Base-by-base conservation (phyloP, 2,888 invertebrate genomes). In the Clivina fossor region DNA sequence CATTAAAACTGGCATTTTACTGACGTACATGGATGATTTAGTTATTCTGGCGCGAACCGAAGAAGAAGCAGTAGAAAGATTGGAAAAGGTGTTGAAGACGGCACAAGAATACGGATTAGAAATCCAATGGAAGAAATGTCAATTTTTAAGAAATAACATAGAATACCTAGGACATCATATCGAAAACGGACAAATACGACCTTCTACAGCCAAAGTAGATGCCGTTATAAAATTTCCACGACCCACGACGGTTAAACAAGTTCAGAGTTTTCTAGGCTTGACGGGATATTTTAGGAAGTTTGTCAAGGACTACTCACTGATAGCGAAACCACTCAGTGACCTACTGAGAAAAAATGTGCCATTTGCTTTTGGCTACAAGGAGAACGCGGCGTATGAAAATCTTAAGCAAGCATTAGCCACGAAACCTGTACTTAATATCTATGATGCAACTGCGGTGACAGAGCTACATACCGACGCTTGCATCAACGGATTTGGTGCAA, bases 201-300 rank as follows among this genome's bases (percentile, higher is more conserved):
- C 46, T 18, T 46, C 46, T 9, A 32, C 8, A 18, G 9, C 46
- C 2, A 46, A 43, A 15, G 15, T 26, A 2, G 26, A 43, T 3
- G 43, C 43, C 3, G 9, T 43, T 5, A 43, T 5, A 26, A 24
- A 60, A 2, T 61, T 59, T 58, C 43, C 60, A 2, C 33, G 41
- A 22, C 57, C 57, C 2, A 46, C 26, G 9, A 50, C 38, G 13
- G 38, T 54, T 5, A 50, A 40, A 20, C 26, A 32, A n/a, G 24
- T 61, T 4, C 62, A 60, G 40, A 46, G 56, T 8, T 62, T 60
- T 35, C 30, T 61, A 11, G 61, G 62, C 20, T 58, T 61, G 30
- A 58, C 58, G 1, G 61, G 58, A 40, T 58, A 11, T 8, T 40
- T 50, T 22, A 9, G 32, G n/a, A 50, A 28, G 20, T 40, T 28